phyloP scores from a whole-genome alignment of 2,888 invertebrate genomes.

The Eupeodes luniger region DNA sequence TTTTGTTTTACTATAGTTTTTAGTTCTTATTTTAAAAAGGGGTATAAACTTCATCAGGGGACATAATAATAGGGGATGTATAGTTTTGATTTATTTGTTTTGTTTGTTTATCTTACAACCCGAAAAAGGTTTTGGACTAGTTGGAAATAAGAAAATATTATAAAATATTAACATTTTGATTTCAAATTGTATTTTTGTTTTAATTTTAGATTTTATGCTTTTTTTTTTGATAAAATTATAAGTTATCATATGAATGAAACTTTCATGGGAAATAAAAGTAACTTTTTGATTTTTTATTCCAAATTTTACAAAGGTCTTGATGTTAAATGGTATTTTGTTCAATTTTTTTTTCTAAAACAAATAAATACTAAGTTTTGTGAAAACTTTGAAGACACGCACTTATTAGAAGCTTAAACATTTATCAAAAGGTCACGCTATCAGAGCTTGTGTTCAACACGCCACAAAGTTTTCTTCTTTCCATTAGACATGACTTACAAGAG shows the following conservation, averaged over 20 bases:
- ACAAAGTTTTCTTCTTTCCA: constrained; percentile 19
- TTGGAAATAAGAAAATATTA: constrained; percentile 73
- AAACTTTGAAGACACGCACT: not conserved
- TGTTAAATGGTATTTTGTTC: no score
- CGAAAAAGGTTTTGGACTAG: constrained; percentile 76
- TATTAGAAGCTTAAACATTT: not conserved
- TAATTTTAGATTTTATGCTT: constrained; percentile 52
- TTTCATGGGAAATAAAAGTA: constrained; percentile 1
- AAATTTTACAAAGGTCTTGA: not conserved
- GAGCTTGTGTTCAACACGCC: constrained; percentile 52
- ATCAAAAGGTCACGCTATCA: constrained; percentile 32
- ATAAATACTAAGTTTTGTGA: not conserved
- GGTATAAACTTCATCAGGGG: not conserved
- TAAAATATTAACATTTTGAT: constrained; percentile 56
- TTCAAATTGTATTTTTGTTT: constrained; percentile 57
- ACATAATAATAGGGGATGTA: not conserved
- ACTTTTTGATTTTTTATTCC: not conserved
- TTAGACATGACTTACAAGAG: not conserved
- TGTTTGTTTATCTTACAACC: constrained; percentile 56
- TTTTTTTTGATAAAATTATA: constrained; percentile 1
- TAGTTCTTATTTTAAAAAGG: constrained; percentile 27
- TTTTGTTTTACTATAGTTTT: constrained; percentile 15
- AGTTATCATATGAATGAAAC: constrained; percentile 21
- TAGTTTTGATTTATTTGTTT: constrained; percentile 25
- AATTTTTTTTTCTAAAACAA: no score